A percentile compares a stretch with the other conserved stretches of the same genome.
phyloP scores from a whole-genome alignment of 2,113 vertebrate genomes.

The Corythaeola cristata region DNA sequence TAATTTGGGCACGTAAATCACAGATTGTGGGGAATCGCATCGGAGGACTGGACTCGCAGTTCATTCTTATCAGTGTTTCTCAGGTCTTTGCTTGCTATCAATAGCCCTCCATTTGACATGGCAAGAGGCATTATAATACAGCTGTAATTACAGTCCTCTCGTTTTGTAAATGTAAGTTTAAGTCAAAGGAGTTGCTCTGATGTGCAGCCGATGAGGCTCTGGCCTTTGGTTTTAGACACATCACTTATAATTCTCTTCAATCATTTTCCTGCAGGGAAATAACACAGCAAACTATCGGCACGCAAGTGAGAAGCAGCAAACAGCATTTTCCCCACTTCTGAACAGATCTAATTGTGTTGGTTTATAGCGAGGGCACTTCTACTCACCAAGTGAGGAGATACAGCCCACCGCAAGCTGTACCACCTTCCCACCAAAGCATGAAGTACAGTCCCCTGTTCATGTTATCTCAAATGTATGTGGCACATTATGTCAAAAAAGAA shows the following conservation, averaged over 20 bases:
- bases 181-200: background rate
- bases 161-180: background rate
- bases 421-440: background rate
- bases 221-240: background rate
- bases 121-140: background rate
- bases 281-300: background rate
- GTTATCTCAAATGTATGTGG: background rate
- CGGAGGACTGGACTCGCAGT: background rate
- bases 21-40: background rate
- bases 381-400: background rate
- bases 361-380: rapidly evolving
- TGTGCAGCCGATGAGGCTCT: background rate
- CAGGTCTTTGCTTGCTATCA: background rate
- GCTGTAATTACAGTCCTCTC: conserved; percentile 17
- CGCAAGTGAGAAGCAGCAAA: background rate
- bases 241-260: background rate
- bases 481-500: background rate
- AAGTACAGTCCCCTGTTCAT: background rate
- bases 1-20: conserved; percentile 41
- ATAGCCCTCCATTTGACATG: background rate
- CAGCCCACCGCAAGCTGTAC: background rate
- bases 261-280: background rate
- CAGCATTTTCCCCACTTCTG: background rate
- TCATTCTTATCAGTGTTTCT: conserved; percentile 48
- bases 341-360: background rate